These are phyloP conservation scores for Nesogale talazaci DNA, from an alignment of 2,113 vertebrate species.

Conservation along the genomic window DNA sequence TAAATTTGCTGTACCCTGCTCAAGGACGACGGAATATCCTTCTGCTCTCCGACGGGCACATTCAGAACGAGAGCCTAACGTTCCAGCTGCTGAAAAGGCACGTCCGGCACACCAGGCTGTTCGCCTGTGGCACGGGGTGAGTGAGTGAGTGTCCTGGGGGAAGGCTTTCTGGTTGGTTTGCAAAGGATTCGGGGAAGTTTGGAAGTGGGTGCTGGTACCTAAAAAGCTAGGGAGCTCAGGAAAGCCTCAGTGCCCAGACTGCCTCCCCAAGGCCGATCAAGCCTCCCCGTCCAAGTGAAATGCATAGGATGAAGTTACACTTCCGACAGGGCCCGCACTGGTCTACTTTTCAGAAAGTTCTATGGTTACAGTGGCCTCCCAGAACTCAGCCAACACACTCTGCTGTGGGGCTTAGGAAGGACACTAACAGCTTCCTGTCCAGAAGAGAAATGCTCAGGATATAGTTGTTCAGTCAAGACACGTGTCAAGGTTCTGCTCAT, in stretches of 20 bases:
- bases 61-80: conserved; percentile 88
- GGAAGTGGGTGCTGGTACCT: not conserved
- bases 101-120: conserved; percentile 89
- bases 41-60: conserved; percentile 92
- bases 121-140: conserved; percentile 91
- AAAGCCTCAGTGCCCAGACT: not conserved
- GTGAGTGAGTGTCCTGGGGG: conserved; percentile 84
- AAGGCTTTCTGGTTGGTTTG: not conserved
- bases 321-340: too few species aligned
- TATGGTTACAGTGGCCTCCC: too few species aligned
- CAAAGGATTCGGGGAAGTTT: not conserved
- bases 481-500: too few species aligned
- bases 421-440: too few species aligned
- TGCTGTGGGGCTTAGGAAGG: too few species aligned
- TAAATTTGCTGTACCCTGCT: conserved; percentile 89
- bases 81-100: conserved; percentile 87
- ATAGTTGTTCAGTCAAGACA: too few species aligned
- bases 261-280: too few species aligned
- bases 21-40: conserved; percentile 88
- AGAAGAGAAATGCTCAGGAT: too few species aligned
- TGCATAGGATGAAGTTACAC: too few species aligned
- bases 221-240: not conserved
- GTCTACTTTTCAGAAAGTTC: too few species aligned
- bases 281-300: too few species aligned
- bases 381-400: too few species aligned